Evolutionary conservation across 1,140 invertebrate species (phyloP), one percentile per base, ranked within the genome.

Genomic region (Hylaeus anthracinus): DNA sequence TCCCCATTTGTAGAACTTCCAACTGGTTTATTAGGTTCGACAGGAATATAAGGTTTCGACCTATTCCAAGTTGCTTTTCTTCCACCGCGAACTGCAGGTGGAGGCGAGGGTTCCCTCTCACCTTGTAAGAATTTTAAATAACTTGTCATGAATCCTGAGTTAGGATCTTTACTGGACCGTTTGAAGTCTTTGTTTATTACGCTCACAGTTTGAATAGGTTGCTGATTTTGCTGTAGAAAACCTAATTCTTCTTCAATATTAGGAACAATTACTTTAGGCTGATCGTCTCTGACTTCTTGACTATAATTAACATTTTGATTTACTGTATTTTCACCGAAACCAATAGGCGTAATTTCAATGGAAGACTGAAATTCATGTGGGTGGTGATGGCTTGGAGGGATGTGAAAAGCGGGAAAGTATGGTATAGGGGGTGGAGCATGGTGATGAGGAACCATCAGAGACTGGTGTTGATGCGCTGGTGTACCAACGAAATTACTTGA

Each of bases 221-320:
- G 83, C 14, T 90, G 88, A 81, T 85, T 90, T 65, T 91, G 91
- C 65, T 91, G 88, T 91, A 97, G 93, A 92, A 96, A 97, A 91
- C 96, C 96, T 89, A 97, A 93, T 94, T 97, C 97, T 93, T 97
- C 96, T 92, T 97, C 96, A 92, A 97, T 97, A 94, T 97, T 97
- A 80, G 96, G 96, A 86, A 97, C 96, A 86, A 97, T 96, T 84
- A 97, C 96, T 94, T 97, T 96, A 79, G 96, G 96, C 91, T 95
- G 95, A 89, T 96, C 95, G 82, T 96, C 95, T 88, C 87, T 89
- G 48, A 90, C 72, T 55, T 92, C 88, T 77, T 90, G 86, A 73
- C 74, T 76, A 65, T 84, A 91, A 80, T 80, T 86, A 8, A 82
- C 41, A 72, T 81, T 88, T 66, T 89, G 86, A 63, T 82, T 82